Conservation (phyloP, 2,113 vertebrate genomes). For the Terrapene triunguis region DNA sequence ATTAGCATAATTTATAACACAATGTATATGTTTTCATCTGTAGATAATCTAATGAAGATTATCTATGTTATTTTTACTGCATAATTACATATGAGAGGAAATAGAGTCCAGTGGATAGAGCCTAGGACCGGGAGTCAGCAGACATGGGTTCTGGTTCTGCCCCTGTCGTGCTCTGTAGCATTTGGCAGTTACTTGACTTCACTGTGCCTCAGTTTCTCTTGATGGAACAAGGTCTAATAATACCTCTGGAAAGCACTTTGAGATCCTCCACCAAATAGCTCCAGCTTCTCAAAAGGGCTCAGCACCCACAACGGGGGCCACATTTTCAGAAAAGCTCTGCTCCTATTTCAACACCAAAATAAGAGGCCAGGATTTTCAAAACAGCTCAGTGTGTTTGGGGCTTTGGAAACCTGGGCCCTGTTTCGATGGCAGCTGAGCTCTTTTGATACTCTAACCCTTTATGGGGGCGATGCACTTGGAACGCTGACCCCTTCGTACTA, state of each 20-base stretch:
- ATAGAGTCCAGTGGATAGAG: not conserved
- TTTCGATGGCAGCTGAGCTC: not conserved
- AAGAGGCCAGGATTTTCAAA: not conserved
- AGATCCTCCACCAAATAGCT: not conserved
- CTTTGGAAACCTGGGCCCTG: not conserved
- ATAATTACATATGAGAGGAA: not conserved
- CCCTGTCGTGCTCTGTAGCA: not conserved
- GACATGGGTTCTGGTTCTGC: not conserved
- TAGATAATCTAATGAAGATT: conserved; percentile 15
- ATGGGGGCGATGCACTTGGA: not conserved
- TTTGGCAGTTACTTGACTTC: not conserved
- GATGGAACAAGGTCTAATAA: not conserved
- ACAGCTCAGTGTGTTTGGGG: not conserved
- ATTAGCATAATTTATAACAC: not conserved
- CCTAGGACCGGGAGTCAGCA: not conserved
- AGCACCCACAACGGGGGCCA: not conserved
- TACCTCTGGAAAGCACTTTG: not conserved
- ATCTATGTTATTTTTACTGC: not conserved
- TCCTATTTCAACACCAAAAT: not conserved
- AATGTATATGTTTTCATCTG: conserved; percentile 6
- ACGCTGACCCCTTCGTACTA: not conserved
- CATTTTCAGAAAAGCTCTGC: not conserved
- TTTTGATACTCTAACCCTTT: not conserved
- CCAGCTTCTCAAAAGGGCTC: not conserved
- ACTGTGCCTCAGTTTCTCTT: not conserved